These are phyloP conservation scores for Zaprionus tsacasi DNA, from an alignment of 1,140 invertebrate genomes.

Conservation along the genomic window DNA sequence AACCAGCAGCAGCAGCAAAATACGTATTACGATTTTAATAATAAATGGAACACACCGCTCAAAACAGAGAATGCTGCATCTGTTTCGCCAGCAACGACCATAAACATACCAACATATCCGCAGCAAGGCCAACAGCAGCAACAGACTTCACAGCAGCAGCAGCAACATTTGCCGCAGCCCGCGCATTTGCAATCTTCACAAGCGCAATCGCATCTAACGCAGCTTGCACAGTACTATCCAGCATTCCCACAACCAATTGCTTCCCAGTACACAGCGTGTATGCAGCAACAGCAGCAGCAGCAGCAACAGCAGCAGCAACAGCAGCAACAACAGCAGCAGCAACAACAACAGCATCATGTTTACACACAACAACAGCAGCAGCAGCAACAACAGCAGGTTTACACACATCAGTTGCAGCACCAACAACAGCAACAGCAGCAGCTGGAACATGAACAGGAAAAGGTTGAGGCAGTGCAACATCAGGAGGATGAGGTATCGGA, in stretches of 20 bases:
- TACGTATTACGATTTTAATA: constrained; percentile 82
- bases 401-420: constrained; percentile 83
- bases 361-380: constrained; percentile 84
- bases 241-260: constrained; percentile 82
- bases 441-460: constrained; percentile 76
- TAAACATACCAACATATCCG: constrained; percentile 84
- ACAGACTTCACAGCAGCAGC: constrained; percentile 74
- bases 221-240: constrained; percentile 78
- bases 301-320: constrained; percentile 82
- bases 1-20: constrained; percentile 74
- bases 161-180: constrained; percentile 77
- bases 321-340: constrained; percentile 79
- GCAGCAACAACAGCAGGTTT: constrained; percentile 80
- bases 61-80: constrained; percentile 79
- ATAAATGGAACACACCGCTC: constrained; percentile 79
- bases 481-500: constrained; percentile 88
- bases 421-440: constrained; percentile 86
- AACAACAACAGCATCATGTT: constrained; percentile 68
- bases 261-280: constrained; percentile 80
- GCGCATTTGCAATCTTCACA: constrained; percentile 81
- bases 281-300: constrained; percentile 83
- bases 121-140: constrained; percentile 82
- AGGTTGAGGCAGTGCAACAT: constrained; percentile 80
- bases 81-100: constrained; percentile 74
- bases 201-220: constrained; percentile 77